Base-by-base conservation (phyloP, 1,140 invertebrate genomes). In the honey bee (Apis mellifera) region DNA sequence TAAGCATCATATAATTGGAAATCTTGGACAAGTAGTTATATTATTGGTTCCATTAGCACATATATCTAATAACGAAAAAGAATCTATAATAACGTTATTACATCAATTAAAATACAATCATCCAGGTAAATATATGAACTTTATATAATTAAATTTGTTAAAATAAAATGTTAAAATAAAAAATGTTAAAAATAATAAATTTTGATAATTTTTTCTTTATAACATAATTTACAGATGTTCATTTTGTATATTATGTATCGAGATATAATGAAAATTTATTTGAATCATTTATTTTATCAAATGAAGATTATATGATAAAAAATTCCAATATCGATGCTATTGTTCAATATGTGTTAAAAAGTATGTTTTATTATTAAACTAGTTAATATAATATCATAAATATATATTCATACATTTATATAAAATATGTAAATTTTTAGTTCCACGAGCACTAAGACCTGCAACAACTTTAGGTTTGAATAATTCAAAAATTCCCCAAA, bases 211-310 rank as follows among this genome's bases (percentile, higher is more conserved):
- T 42, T 54, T 23, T 52, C 78, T 83, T 70, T 50, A 23, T 60
- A 74, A 4, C 4, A 12, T 66, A 66, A n/a, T 82, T 83, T 85
- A 15, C 59, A 91, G 91, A 92, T 72, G 68, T 90, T 48, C 60
- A 90, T 55, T 88, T 92, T 76, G 8, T 92, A n/a, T 92, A 92
- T 78, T 92, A 89, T 26, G 86, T 82, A 17, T 85, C 84, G 0
- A 77, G 86, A 72, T 72, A 82, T 15, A 89, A 89, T 70, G 59
- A 59, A 9, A 48, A 87, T 17, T 42, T 76, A 13, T 90, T 91
- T 48, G 74, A 81, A 77, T 54, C 72, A 8, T 87, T 92, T 72
- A 65, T 91, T 74, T 55, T 89, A 21, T 84, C 86, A 15, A 26
- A 86, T 0, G 88, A 91, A 82, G 92, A 92, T 84, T 81, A 78